Evolutionary conservation across 2,888 invertebrate genomes (phyloP).

Genomic region (Sesamia inferens): DNA sequence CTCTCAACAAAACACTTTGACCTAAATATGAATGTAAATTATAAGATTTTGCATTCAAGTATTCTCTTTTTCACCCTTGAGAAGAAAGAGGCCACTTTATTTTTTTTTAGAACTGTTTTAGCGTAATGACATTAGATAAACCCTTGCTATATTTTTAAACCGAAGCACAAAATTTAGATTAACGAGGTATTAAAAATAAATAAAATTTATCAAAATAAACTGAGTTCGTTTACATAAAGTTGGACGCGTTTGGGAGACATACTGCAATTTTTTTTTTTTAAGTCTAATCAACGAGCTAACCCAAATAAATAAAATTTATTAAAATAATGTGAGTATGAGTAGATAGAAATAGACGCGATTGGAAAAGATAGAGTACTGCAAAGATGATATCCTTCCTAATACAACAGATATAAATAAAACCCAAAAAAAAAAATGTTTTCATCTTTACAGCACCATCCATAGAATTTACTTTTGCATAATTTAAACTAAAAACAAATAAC

Average conservation of each 20-base stretch:
- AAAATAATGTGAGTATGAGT: constrained; percentile 42
- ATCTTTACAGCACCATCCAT: constrained; percentile 43
- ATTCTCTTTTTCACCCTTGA: constrained; percentile 17
- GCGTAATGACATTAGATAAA: constrained; percentile 46
- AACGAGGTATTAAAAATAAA: constrained; percentile 48
- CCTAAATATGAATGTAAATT: neutral
- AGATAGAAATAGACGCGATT: constrained; percentile 48
- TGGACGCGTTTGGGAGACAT: constrained; percentile 47
- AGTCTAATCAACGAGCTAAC: constrained; percentile 52
- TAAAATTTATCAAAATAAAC: constrained; percentile 38
- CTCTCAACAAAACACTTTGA: neutral
- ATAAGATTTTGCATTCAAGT: constrained; percentile 28
- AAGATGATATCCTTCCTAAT: constrained; percentile 13
- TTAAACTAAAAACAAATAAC: constrained; percentile 22
- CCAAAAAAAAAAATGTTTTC: neutral
- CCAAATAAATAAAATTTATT: constrained; percentile 44
- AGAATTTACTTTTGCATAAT: constrained; percentile 18
- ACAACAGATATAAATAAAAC: constrained; percentile 7
- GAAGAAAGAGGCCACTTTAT: constrained; percentile 27
- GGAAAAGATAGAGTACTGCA: constrained; percentile 25
- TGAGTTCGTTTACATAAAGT: constrained; percentile 38
- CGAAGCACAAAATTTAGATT: constrained; percentile 29
- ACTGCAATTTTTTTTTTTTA: constrained; percentile 20
- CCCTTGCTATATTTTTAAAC: constrained; percentile 31
- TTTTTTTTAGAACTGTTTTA: constrained; percentile 15